Conservation (phyloP, 2,113 vertebrate genomes). For the Laterallus jamaicensis region DNA sequence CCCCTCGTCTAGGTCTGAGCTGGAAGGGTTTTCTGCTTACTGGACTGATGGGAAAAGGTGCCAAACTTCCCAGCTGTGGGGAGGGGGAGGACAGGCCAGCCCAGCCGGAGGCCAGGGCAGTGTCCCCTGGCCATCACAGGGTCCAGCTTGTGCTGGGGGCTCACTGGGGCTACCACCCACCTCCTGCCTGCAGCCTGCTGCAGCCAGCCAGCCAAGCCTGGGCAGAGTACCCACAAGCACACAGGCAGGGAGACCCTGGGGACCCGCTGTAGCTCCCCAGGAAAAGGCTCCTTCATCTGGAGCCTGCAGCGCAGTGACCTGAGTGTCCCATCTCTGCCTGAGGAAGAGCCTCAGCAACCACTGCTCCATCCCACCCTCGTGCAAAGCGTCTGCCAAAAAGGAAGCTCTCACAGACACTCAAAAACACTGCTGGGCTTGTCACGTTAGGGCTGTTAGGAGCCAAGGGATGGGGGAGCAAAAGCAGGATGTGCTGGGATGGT, state of each 20-base stretch:
- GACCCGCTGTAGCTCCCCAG: neutral
- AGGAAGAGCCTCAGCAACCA: neutral
- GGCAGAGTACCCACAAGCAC: fast-evolving
- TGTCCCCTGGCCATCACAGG: neutral
- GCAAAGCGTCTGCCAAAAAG: neutral
- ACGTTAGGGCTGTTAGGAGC: fast-evolving
- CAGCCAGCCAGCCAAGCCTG: neutral
- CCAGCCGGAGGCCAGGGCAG: no score
- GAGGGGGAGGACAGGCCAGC: neutral
- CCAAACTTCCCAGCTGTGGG: fast-evolving
- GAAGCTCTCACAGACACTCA: neutral
- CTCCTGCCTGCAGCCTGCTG: neutral
- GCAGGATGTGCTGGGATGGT: neutral
- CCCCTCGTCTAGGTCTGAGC: neutral
- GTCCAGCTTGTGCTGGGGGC: neutral
- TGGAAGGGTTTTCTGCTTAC: neutral
- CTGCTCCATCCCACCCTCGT: neutral
- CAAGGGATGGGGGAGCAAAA: fast-evolving
- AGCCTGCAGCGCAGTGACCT: neutral
- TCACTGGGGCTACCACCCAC: fast-evolving
- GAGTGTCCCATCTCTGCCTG: neutral
- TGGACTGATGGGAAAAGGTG: neutral
- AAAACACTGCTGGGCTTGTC: neutral
- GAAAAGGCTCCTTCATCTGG: neutral
- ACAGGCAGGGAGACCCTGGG: neutral